A percentile compares a stretch with the other conserved stretches of the same genome.
Conservation (phyloP, 1,140 invertebrate genomes). For the Trichonephila clavipes region DNA sequence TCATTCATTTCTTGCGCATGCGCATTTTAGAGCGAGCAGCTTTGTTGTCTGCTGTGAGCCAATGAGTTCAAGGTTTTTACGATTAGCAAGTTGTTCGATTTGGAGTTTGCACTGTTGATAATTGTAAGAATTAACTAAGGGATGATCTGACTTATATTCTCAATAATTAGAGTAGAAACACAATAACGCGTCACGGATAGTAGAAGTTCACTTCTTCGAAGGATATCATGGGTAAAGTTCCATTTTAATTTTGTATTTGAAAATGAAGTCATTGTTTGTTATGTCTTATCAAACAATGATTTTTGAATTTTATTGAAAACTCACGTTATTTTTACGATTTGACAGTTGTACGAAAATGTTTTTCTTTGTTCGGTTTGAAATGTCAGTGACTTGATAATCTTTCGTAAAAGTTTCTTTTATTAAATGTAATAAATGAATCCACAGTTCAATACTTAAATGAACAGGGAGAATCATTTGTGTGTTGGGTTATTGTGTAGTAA, state of each 20-base stretch:
- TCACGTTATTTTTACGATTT: no score
- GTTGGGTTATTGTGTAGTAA: no score
- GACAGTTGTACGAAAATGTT: no score
- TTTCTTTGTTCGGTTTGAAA: no score
- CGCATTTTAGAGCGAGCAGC: neutral
- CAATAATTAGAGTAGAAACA: slow-evolving; percentile 13
- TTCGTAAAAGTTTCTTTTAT: no score
- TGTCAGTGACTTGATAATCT: no score
- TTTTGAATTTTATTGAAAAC: no score
- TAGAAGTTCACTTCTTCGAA: neutral
- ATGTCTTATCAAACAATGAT: no score
- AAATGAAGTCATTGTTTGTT: no score
- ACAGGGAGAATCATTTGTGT: no score
- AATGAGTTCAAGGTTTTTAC: slow-evolving; percentile 16
- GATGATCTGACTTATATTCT: neutral
- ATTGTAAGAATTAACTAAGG: neutral
- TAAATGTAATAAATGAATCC: no score
- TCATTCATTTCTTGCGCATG: neutral
- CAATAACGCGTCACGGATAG: neutral
- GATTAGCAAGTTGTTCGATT: neutral
- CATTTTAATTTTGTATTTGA: neutral
- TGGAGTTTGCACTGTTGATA: neutral
- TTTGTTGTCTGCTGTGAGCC: neutral
- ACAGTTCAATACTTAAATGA: no score
- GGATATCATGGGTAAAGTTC: neutral